phyloP scores from a whole-genome alignment of 2,797 vertebrate species.

The Adelosebastes latens region DNA sequence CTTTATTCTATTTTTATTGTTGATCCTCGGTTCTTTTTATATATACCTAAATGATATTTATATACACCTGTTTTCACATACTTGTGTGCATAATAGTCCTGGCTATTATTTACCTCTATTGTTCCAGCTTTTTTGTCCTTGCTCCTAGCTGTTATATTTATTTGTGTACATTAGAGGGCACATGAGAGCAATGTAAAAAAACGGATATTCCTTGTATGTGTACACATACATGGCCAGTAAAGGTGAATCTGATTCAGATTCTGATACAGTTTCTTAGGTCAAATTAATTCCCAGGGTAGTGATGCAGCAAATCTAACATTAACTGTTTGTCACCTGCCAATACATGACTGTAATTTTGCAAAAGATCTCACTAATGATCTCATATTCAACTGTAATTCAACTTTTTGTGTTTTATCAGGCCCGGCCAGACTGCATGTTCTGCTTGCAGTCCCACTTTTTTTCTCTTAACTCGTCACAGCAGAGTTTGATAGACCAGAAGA shows the following conservation, averaged over 20 bases:
- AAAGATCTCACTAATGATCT: background rate
- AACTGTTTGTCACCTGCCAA: background rate
- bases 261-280: background rate
- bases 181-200: background rate
- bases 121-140: background rate
- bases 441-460: background rate
- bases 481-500: background rate
- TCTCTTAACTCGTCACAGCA: no score
- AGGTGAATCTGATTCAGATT: background rate
- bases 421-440: background rate
- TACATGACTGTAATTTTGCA: background rate
- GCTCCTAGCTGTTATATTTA: background rate
- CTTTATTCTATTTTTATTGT: background rate
- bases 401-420: background rate
- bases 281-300: background rate
- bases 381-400: background rate
- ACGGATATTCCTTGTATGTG: background rate
- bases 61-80: background rate
- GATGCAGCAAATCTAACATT: background rate
- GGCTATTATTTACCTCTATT: background rate
- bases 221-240: background rate
- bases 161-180: background rate
- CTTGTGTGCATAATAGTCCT: background rate
- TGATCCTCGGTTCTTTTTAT: background rate
- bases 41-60: background rate